Base-by-base conservation (phyloP, 2,888 invertebrate species). In the Acanthosepion pharaonis region DNA sequence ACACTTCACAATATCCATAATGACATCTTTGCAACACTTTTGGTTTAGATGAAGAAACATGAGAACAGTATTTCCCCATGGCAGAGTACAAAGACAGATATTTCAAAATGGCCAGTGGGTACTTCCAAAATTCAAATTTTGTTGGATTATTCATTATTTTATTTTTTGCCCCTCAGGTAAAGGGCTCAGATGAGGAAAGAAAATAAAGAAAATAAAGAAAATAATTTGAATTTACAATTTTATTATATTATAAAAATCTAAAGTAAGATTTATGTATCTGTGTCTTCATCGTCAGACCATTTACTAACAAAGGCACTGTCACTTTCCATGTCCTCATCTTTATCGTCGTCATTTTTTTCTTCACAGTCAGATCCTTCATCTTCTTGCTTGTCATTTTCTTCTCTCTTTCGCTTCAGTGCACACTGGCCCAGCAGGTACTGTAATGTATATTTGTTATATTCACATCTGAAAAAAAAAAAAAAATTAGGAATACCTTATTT, bases 391-490 rank as follows among this genome's bases (percentile, higher is more conserved):
- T n/a, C 78, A 78, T 78, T 15, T 18, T 48, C 93, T 53, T 49
- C 93, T 91, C 94, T 95, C 94, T 97, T 97, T 94, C 96, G 95
- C 95, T 97, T 97, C 51, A 96, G 94, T n/a, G 96, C 94, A 8
- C 96, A 96, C 94, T 97, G 94, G 9, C 97, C 95, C n/a, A 97
- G 42, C 6, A 99, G 98, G 95, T 98, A 98, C 93, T 98, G 98
- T 95, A 99, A 98, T 0, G 98, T 98, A 97, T 98, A 99, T 96
- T 98, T 98, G 97, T 99, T 99, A 97, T 98, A 98, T 97, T 99
- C 99, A 97, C 99, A 99, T 96, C 99, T 99, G 97, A 49, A 98
- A 98, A 95, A 96, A 95, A 96, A 96, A 94, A 95, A 94, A 95
- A 42, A 42, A 2, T 42, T 3, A 42, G 2, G 42, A 42, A 42